Evolutionary conservation across 1,140 invertebrate genomes (phyloP).

Genomic region (Cydia strobilella): DNA sequence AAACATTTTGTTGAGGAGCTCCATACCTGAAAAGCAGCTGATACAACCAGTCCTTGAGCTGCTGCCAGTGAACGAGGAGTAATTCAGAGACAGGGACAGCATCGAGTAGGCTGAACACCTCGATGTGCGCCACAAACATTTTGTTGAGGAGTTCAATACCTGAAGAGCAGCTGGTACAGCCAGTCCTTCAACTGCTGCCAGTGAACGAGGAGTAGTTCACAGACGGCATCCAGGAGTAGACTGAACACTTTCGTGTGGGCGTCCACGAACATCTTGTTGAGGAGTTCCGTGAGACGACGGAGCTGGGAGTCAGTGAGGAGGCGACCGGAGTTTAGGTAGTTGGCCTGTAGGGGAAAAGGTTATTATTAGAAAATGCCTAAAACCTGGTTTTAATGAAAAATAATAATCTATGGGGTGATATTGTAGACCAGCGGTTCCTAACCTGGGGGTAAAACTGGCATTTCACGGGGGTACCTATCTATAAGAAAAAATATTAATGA

Average conservation of each 20-base stretch:
- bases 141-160: constrained; percentile 41
- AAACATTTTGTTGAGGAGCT: constrained; percentile 97
- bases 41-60: constrained; percentile 90
- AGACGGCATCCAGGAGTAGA: constrained; percentile 94
- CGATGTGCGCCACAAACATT: too few relatives aligned
- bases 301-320: constrained; percentile 86
- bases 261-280: constrained; percentile 98
- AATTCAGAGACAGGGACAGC: constrained; percentile 83
- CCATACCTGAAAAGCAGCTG: constrained; percentile 82
- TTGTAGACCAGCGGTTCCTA: too few relatives aligned
- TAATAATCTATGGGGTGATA: too few relatives aligned
- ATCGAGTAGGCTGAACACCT: constrained; percentile 96
- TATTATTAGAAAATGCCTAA: background rate
- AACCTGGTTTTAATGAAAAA: too few relatives aligned
- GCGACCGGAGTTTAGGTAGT: constrained; percentile 87
- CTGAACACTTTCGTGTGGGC: constrained; percentile 98
- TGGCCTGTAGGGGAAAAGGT: constrained; percentile 65
- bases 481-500: too few relatives aligned
- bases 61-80: too few relatives aligned
- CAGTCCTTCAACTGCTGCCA: constrained; percentile 93
- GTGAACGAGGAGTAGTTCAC: constrained; percentile 93
- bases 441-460: too few relatives aligned
- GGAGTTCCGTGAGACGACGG: constrained; percentile 92
- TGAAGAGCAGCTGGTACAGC: constrained; percentile 87
- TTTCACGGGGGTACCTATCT: too few relatives aligned